phyloP scores from a whole-genome alignment of 2,888 invertebrate species.

The Watsonalla cultraria region DNA sequence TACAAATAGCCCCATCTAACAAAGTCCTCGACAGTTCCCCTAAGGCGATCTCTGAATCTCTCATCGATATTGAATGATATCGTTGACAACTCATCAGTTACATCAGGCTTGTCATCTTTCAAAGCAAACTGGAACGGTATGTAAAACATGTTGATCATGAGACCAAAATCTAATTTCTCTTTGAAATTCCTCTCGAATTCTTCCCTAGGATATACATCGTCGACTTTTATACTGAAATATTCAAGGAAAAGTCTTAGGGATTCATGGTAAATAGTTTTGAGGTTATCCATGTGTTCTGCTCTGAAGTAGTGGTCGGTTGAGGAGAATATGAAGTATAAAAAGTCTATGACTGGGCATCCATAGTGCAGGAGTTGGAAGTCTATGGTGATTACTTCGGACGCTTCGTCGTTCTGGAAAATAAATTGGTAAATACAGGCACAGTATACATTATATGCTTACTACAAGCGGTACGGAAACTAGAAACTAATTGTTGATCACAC shows the following conservation, averaged over 20 bases:
- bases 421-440: too few species aligned
- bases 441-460: too few species aligned
- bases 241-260: constrained; percentile 30
- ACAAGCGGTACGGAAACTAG: too few species aligned
- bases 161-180: constrained; percentile 38
- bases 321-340: constrained; percentile 38
- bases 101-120: constrained; percentile 32
- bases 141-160: constrained; percentile 25
- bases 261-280: constrained; percentile 39
- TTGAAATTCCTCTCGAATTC: constrained; percentile 36
- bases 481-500: too few species aligned
- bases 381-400: constrained; percentile 32
- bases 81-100: constrained; percentile 17
- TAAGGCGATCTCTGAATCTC: constrained; percentile 25
- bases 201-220: constrained; percentile 28
- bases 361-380: constrained; percentile 43
- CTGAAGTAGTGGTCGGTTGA: constrained; percentile 40
- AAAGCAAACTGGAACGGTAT: constrained; percentile 35
- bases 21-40: constrained; percentile 37
- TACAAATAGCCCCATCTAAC: constrained; percentile 31
- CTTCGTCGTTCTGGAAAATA: constrained; percentile 32
- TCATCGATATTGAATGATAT: constrained; percentile 24
- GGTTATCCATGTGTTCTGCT: constrained; percentile 25
- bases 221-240: constrained; percentile 35
- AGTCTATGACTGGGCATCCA: constrained; percentile 39